Evolutionary conservation across 2,888 invertebrate species (phyloP).

Genomic region (Flexamia atlantica): DNA sequence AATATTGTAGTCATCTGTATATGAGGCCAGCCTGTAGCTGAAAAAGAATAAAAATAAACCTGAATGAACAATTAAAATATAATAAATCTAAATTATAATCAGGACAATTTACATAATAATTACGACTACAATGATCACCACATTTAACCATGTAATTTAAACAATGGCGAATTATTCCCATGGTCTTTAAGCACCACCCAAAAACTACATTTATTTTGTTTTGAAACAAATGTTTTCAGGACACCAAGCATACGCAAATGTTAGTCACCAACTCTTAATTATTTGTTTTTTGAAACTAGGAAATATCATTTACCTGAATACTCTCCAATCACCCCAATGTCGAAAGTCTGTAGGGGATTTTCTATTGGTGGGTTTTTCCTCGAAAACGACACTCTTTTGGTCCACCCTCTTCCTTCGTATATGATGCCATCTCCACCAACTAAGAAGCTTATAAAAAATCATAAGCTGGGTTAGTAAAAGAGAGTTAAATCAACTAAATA

Average conservation of each 20-base stretch:
- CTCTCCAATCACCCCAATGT: conserved; percentile 8
- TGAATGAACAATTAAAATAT: too few species aligned
- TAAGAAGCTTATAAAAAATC: conserved; percentile 7
- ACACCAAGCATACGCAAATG: too few species aligned
- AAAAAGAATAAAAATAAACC: too few species aligned
- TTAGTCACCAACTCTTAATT: not conserved
- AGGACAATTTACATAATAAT: too few species aligned
- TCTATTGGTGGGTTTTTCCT: not conserved
- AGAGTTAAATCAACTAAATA: not conserved
- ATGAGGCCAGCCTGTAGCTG: conserved; percentile 1
- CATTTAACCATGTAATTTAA: too few species aligned
- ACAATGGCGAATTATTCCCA: too few species aligned
- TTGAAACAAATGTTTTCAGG: too few species aligned
- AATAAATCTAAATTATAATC: too few species aligned
- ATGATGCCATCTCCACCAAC: not conserved
- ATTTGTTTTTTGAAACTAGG: not conserved
- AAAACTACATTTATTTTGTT: too few species aligned
- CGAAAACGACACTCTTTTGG: not conserved
- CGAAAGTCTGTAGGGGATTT: not conserved
- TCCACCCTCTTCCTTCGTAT: conserved; percentile 19
- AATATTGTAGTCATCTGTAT: not conserved
- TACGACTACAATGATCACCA: too few species aligned
- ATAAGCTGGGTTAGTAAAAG: too few species aligned
- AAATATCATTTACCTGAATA: conserved; percentile 18
- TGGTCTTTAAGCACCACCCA: too few species aligned